Base-by-base conservation (phyloP, 2,888 invertebrate genomes). In the Chrysomela aeneicollis region DNA sequence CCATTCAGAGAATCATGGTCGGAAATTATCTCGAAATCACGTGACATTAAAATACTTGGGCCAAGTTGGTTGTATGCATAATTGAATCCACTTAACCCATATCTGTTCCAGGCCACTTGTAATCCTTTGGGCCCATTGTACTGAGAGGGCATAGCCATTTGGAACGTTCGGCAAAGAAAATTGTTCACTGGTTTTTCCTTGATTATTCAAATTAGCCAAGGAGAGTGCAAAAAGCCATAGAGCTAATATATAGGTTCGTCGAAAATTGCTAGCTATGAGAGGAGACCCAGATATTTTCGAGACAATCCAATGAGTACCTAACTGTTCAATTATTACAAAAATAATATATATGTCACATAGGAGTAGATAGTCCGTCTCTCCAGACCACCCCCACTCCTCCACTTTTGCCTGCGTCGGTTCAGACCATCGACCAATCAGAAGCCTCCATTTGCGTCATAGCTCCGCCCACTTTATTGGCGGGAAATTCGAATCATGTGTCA, bases 11-110 rank as follows among this genome's bases (percentile, higher is more conserved):
- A 26, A 6, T 54, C 59, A 55, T 55, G 55, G 66, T 59, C 22
- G 55, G 61, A 53, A 66, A 67, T 67, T 67, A 67, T 67, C 67
- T 63, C 58, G 35, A 61, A 67, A 67, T 67, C 67, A 60, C 67
- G 58, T 63, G 67, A 63, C 63, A 60, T 67, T 67, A 58, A 63
- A 63, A 67, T 67, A 67, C 66, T 67, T 67, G 67, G 63, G 51
- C 63, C 67, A 63, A 67, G 63, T 63, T 53, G 61, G 63, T 63
- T 58, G 63, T 67, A 63, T 61, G 63, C 67, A 67, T 63, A 67
- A 67, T 67, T 67, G 67, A 67, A 67, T 67, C 67, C 67, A 67
- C 67, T 67, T 67, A 67, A 63, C 67, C 63, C 67, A 67, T 67
- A 67, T 67, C 67, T 63, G 59, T 67, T 67, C 67, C 67, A 63